Base-by-base conservation (phyloP, 1,140 invertebrate species). In the Paracyclopina nana region DNA sequence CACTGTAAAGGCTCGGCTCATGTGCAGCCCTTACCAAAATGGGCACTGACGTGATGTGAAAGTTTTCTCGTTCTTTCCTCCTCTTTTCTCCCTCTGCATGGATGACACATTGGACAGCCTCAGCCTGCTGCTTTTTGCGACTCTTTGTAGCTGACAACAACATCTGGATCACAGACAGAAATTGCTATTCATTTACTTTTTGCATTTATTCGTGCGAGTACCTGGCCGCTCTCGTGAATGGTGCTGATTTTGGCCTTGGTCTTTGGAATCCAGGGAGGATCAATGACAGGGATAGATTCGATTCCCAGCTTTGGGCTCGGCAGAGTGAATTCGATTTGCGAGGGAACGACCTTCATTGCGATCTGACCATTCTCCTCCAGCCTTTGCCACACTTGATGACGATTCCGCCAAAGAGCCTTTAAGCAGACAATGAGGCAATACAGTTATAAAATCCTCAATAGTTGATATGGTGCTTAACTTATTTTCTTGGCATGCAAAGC, bases 301-400 rank as follows among this genome's bases (percentile, higher is more conserved):
- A 88, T 84, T 5, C 94, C 94, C 57, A 99, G 96, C 44, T 94
- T 92, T 0, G 95, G 95, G 0, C 92, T 98, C 0, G 94, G 94
- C 14, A 98, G 65, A 1, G 92, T 98, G 61, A 98, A 99, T 61
- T 99, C 95, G 55, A 99, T 98, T 18, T 86, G 85, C 0, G 94
- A 92, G 0, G 94, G 94, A 4, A 92, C 91, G 0, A 96, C 80
- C 70, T 97, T 98, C 59, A 98, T 96, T 0, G 79, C 80, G 14
- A 84, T 61, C 48, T 94, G 86, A 4, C 91, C 91, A 22, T 82
- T 80, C 62, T 97, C 91, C 67, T 99, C 95, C 88, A 99, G 94
- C 53, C 92, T 72, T 0, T 88, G 83, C 92, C 92, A 98, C 5
- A 94, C 87, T 71, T 98, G 94, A 63, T 90, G 94, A n/a, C 95